Conservation (phyloP, 2,888 invertebrate species). For the Lysandra coridon region DNA sequence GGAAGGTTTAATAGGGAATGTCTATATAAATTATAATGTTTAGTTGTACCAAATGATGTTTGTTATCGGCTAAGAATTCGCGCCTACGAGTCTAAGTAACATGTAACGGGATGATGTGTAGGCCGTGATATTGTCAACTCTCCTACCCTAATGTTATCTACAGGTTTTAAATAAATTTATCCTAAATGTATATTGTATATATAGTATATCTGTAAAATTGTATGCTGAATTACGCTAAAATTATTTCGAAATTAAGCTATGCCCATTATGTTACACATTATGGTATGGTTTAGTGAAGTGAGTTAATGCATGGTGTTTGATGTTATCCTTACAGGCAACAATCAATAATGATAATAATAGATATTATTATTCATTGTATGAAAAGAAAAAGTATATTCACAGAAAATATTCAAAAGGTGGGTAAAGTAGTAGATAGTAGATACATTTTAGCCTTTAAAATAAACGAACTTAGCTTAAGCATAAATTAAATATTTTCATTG, state of each 20-base stretch:
- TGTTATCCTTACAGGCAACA: neutral
- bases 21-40: conserved; percentile 44
- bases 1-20: conserved; percentile 41
- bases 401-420: neutral
- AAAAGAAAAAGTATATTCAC: neutral
- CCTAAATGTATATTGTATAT: neutral
- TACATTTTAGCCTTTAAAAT: neutral
- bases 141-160: conserved; percentile 36
- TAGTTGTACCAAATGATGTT: conserved; percentile 56
- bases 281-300: neutral
- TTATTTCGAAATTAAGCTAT: neutral
- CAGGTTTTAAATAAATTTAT: conserved; percentile 16
- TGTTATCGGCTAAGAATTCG: conserved; percentile 55
- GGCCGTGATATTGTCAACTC: conserved; percentile 65
- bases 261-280: neutral
- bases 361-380: neutral
- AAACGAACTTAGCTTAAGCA: neutral
- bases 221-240: neutral
- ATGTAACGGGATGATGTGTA: conserved; percentile 45
- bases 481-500: neutral
- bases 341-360: neutral
- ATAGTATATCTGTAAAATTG: neutral
- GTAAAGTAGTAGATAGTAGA: neutral
- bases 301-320: neutral
- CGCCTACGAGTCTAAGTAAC: neutral